Evolutionary conservation across 2,797 vertebrate species (phyloP).

Genomic region (Macropodus opercularis): DNA sequence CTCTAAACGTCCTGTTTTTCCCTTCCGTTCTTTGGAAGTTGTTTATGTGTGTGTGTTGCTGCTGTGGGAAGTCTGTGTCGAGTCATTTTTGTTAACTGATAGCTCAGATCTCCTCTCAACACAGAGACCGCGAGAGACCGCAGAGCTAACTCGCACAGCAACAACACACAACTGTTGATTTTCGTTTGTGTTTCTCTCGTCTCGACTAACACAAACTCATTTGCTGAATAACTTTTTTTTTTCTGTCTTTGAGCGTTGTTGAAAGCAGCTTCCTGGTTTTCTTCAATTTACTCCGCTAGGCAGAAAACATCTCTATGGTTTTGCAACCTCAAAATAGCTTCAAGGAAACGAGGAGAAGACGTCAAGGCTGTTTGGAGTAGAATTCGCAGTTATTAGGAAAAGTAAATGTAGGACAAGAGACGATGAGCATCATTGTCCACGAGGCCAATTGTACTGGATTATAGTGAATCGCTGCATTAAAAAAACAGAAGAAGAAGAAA

Average conservation of each 20-base stretch:
- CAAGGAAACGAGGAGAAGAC: slow-evolving; percentile 46
- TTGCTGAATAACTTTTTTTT: slow-evolving; percentile 38
- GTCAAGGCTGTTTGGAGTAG: slow-evolving; percentile 51
- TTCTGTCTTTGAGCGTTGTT: slow-evolving; percentile 36
- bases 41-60: slow-evolving; percentile 33
- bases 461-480: slow-evolving; percentile 21
- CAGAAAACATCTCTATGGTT: slow-evolving; percentile 56
- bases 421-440: slow-evolving; percentile 39
- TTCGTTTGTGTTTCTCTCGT: slow-evolving; percentile 34
- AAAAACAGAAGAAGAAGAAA: slow-evolving; percentile 36
- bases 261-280: slow-evolving; percentile 53
- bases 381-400: slow-evolving; percentile 51
- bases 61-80: slow-evolving; percentile 57
- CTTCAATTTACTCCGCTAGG: slow-evolving; percentile 48
- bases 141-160: slow-evolving; percentile 59
- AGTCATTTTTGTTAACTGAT: slow-evolving; percentile 67
- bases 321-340: slow-evolving; percentile 56
- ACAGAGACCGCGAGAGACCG: slow-evolving; percentile 53
- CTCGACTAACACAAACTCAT: slow-evolving; percentile 56
- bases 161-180: slow-evolving; percentile 66
- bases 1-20: slow-evolving; percentile 23
- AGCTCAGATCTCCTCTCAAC: slow-evolving; percentile 69
- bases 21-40: slow-evolving; percentile 40
- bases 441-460: slow-evolving; percentile 46
- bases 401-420: slow-evolving; percentile 60